Conservation (phyloP, 2,888 invertebrate genomes). For the Torymus auratus region DNA sequence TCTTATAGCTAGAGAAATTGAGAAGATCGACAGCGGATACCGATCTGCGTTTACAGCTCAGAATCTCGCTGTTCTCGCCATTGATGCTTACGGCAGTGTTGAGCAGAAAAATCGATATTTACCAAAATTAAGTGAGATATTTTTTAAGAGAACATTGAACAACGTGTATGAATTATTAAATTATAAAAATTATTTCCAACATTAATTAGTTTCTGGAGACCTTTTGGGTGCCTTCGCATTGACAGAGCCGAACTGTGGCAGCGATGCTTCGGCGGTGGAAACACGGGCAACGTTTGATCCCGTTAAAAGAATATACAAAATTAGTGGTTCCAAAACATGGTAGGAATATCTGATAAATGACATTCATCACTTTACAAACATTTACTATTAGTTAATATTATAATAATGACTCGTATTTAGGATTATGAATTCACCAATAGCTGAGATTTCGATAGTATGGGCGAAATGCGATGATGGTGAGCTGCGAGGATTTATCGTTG, state of each 20-base stretch:
- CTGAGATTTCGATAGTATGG: conserved; percentile 96
- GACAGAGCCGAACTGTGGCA: conserved; percentile 98
- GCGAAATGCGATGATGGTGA: conserved; percentile 90
- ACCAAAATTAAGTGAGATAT: conserved; percentile 83
- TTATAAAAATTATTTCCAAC: no score
- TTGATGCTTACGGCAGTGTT: conserved; percentile 91
- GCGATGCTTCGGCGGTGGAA: conserved; percentile 91
- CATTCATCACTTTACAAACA: neutral
- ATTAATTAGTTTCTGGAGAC: conserved; percentile 81
- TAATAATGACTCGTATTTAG: conserved; percentile 71
- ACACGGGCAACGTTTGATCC: conserved; percentile 91
- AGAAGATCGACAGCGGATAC: conserved; percentile 95
- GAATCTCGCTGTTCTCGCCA: conserved; percentile 96
- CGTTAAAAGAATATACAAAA: conserved; percentile 86
- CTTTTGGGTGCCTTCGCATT: conserved; percentile 94
- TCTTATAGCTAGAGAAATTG: conserved; percentile 92
- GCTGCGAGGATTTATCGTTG: conserved; percentile 95
- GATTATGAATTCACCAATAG: conserved; percentile 98
- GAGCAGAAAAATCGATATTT: conserved; percentile 93
- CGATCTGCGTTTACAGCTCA: conserved; percentile 98
- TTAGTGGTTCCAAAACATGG: conserved; percentile 97
- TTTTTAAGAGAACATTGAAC: neutral
- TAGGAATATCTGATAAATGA: conserved; percentile 53
- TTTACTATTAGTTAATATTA: conserved; percentile 57
- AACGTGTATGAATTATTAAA: no score